Conservation (phyloP, 2,113 vertebrate genomes). For the Stigmatopora argus region DNA sequence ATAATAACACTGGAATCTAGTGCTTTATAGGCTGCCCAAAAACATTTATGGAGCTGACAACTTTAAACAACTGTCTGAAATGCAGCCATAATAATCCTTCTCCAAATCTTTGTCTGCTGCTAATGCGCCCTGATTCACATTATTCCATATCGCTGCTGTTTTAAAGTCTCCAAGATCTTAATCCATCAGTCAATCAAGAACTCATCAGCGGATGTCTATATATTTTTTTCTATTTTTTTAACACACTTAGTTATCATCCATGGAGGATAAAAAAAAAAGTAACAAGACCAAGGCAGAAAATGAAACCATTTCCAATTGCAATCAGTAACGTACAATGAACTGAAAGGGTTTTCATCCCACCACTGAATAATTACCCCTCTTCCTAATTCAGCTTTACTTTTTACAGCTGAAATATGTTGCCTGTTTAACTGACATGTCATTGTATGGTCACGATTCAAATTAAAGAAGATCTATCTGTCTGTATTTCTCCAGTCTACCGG, state of each 20-base stretch:
- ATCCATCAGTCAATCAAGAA: neutral
- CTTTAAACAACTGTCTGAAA: neutral
- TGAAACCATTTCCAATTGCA: neutral
- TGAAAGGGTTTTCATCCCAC: neutral
- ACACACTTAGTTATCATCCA: neutral
- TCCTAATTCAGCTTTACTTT: constrained; percentile 5
- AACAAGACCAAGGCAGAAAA: neutral
- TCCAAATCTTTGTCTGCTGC: neutral
- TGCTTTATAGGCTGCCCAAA: neutral
- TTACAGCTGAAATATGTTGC: neutral
- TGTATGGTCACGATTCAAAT: neutral
- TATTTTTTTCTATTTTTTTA: neutral
- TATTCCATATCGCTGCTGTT: neutral
- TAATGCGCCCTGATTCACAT: neutral
- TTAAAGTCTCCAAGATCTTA: neutral
- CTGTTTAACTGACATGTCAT: neutral
- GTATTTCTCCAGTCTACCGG: constrained; percentile 75
- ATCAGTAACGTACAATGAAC: neutral
- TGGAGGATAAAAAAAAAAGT: neutral
- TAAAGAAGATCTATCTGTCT: constrained; percentile 25
- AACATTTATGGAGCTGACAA: neutral
- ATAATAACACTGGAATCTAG: neutral
- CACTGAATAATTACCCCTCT: neutral
- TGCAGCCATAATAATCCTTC: neutral
- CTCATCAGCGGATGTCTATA: neutral